phyloP scores from a whole-genome alignment of 2,888 invertebrate genomes.

The Uropetala carovei region DNA sequence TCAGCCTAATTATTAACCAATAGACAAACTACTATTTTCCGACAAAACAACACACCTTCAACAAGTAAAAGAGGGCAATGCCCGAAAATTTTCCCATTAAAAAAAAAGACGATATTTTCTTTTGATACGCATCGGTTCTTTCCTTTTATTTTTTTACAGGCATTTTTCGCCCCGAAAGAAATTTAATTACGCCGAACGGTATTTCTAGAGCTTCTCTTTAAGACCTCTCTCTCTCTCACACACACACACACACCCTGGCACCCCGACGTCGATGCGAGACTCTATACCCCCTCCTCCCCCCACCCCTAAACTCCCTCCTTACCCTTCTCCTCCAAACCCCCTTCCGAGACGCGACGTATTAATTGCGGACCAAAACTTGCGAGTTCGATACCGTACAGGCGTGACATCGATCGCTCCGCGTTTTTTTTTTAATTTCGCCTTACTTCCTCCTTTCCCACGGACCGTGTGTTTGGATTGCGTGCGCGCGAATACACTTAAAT shows the following conservation, averaged over 20 bases:
- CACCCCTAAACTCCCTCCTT: no score
- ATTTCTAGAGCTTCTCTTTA: neutral
- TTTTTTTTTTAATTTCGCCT: neutral
- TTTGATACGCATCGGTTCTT: neutral
- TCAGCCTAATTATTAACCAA: no score
- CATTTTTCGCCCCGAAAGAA: neutral
- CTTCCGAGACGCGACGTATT: neutral
- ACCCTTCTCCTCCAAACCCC: no score
- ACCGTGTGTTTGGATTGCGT: neutral
- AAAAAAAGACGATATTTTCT: no score
- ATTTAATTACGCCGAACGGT: neutral
- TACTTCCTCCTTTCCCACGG: neutral
- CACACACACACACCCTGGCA: neutral
- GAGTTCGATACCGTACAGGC: neutral
- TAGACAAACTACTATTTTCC: no score
- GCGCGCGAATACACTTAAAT: neutral
- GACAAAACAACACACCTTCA: no score
- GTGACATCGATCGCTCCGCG: neutral
- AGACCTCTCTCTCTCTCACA: neutral
- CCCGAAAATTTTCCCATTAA: no score
- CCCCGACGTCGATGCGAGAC: neutral
- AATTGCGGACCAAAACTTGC: slow-evolving; percentile 8
- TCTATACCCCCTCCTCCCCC: no score
- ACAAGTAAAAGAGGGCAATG: no score
- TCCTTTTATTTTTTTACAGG: neutral